Evolutionary conservation across 2,888 invertebrate genomes (phyloP), one percentile per base, ranked within the genome.

Genomic region (Ornithoptera alexandrae): DNA sequence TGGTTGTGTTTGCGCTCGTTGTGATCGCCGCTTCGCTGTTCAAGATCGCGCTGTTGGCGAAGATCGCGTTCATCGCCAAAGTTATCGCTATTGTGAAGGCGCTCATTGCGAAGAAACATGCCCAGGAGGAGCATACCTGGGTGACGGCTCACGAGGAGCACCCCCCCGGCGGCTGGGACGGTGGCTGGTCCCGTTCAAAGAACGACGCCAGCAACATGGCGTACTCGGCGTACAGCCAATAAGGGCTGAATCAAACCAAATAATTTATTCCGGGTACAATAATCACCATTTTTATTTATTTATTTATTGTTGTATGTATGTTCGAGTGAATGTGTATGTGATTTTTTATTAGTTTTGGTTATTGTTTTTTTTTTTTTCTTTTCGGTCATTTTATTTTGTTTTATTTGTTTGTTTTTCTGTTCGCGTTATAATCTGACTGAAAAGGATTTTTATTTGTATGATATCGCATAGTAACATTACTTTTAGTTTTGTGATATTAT

Each of bases 21-120:
- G 93, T 95, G 75, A 93, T 97, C 68, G 95, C 95, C 12, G 91
- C 95, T 39, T 92, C 97, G 64, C 93, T 96, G 65, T 89, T 94
- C 82, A 97, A 97, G 85, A 94, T 97, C 68, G 93, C 96, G 24
- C 80, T 96, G 65, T 91, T 97, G 58, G 95, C 96, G 76, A 97
- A 97, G 90, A 92, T 97, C 64, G 97, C 97, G 0, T 94, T 97
- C 74, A 83, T 92, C 58, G 85, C 88, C 75, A 92, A 92, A 73
- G 73, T 88, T 15, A 83, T 91, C 46, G 80, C 84, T 1, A 78
- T 90, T 71, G 79, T 92, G 77, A 92, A 92, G 76, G 83, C 81
- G 17, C 81, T 92, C 2, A 74, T 91, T n/a, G 83, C 86, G n/a
- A 91, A 91, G 79, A 91, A 92, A 72, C 81, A 87, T 59, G 63